phyloP scores from a whole-genome alignment of 2,888 invertebrate species.

The Rhabditoides inermis region DNA sequence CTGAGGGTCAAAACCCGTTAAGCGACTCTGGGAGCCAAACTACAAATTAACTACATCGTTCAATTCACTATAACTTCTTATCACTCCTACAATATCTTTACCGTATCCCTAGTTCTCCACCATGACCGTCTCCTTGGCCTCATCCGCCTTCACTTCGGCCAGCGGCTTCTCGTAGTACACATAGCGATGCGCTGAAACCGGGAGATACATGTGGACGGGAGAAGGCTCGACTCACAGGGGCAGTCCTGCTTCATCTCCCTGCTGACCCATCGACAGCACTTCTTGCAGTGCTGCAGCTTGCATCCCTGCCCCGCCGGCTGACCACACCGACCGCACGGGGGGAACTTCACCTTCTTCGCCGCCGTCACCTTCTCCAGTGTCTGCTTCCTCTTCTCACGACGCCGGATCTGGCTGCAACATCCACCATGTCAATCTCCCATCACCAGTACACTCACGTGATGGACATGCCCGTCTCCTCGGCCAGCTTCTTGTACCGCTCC shows the following conservation, averaged over 20 bases:
- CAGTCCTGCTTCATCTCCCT: conserved; percentile 27
- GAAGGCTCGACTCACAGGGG: conserved; percentile 16
- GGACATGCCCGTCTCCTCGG: conserved; percentile 24
- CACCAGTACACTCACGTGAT: conserved; percentile 14
- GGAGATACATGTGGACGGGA: neutral
- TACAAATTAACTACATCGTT: no score
- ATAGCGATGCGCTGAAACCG: conserved; percentile 12
- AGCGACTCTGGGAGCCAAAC: no score
- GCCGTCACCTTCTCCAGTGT: neutral
- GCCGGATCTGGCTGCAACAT: neutral
- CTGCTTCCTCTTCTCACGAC: neutral
- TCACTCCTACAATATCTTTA: no score
- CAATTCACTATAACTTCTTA: no score
- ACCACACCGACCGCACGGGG: conserved; percentile 34
- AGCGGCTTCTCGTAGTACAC: no score
- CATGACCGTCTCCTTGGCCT: no score
- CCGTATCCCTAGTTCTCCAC: no score
- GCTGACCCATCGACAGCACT: conserved; percentile 41
- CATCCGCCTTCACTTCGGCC: no score
- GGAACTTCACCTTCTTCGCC: conserved; percentile 10
- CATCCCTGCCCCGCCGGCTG: conserved; percentile 44
- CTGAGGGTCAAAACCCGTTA: no score
- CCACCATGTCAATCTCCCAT: neutral
- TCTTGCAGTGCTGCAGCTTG: conserved; percentile 31
- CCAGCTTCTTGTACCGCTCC: conserved; percentile 17